A percentile compares a stretch with the other conserved stretches of the same genome.
phyloP scores from a whole-genome alignment of 1,140 invertebrate genomes.

The Microplitis mediator region DNA sequence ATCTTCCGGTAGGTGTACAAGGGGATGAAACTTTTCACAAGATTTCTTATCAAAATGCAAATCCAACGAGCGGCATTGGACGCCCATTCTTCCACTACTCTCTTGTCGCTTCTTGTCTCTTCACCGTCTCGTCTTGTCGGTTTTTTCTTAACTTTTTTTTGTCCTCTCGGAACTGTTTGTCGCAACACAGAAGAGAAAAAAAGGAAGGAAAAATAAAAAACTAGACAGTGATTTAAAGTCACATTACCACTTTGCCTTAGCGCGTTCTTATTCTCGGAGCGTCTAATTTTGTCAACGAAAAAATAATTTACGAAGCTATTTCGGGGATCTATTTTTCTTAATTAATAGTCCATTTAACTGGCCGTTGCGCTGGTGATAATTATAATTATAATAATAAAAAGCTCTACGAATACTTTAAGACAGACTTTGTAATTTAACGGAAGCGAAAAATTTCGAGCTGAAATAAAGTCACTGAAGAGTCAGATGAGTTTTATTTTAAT shows the following conservation, averaged over 20 bases:
- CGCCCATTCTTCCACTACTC: slow-evolving; percentile 26
- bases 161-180: slow-evolving; percentile 34
- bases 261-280: not conserved
- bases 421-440: too few species aligned
- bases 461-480: too few species aligned
- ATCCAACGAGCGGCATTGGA: slow-evolving; percentile 49
- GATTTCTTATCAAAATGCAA: slow-evolving; percentile 64
- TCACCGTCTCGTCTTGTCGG: slow-evolving; percentile 21
- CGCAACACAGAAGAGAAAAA: not conserved
- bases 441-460: too few species aligned
- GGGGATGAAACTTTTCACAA: slow-evolving; percentile 51
- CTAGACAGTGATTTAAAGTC: slow-evolving; percentile 22
- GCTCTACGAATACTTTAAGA: too few species aligned
- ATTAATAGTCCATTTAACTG: slow-evolving; percentile 15
- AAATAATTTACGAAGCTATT: not conserved
- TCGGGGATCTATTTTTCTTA: slow-evolving; percentile 3
- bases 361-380: too few species aligned
- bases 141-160: slow-evolving; percentile 28
- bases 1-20: slow-evolving; percentile 32
- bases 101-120: not conserved
- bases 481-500: too few species aligned
- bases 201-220: not conserved
- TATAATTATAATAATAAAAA: too few species aligned
- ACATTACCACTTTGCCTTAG: slow-evolving; percentile 15
- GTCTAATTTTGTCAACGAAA: slow-evolving; percentile 6